Evolutionary conservation across 2,888 invertebrate genomes (phyloP).

Genomic region (Escarpia spicata): DNA sequence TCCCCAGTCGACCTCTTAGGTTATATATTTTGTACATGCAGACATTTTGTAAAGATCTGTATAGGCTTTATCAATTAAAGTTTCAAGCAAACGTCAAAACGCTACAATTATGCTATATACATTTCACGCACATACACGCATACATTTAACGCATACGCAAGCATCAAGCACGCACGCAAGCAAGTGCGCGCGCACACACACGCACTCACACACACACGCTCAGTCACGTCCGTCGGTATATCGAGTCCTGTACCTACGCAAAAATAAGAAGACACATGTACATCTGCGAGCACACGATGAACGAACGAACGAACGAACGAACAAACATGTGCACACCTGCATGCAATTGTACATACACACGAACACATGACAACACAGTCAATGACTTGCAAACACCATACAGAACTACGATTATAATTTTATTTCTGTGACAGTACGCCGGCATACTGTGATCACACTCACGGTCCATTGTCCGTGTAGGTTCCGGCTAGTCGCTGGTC

Average conservation of each 20-base stretch:
- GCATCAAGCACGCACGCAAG: background rate
- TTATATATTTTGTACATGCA: too few relatives aligned
- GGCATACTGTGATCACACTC: background rate
- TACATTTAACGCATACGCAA: background rate
- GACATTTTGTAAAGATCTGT: too few relatives aligned
- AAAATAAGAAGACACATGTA: too few relatives aligned
- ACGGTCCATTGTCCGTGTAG: background rate
- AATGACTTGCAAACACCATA: background rate
- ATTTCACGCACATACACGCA: background rate
- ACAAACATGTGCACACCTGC: background rate
- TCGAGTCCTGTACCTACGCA: too few relatives aligned
- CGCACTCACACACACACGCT: background rate
- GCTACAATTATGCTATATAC: too few relatives aligned
- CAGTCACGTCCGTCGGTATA: background rate
- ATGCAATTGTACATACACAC: background rate
- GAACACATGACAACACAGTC: background rate
- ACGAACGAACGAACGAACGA: background rate
- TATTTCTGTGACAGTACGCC: background rate
- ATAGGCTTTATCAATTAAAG: too few relatives aligned
- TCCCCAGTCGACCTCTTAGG: background rate
- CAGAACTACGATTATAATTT: too few relatives aligned
- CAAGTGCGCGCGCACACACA: background rate
- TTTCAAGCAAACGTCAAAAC: too few relatives aligned
- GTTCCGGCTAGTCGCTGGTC: background rate
- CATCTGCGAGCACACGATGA: background rate